Evolutionary conservation across 2,888 invertebrate genomes (phyloP), one percentile per base, ranked within the genome.

Genomic region (Punctoribates punctum): DNA sequence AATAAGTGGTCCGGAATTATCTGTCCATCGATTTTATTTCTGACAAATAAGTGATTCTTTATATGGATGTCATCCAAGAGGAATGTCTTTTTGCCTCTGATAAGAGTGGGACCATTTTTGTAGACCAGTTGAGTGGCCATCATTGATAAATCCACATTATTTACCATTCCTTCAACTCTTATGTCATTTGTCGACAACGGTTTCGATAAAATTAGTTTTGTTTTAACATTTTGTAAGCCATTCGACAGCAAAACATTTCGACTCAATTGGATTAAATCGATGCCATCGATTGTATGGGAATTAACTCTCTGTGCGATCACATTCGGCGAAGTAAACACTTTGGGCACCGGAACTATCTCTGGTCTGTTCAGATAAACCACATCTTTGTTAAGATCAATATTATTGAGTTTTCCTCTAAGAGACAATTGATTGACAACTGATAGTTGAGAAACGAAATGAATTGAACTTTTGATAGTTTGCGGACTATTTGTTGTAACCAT

Each of bases 1-100:
- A 79, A 70, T 9, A 79, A 72, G 29, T 78, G 77, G 1, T 77
- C 77, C 0, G 79, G 79, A 17, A 79, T 75, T n/a, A 34, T 62
- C 25, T 76, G 57, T n/a, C 77, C 75, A 25, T 79, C 77, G 1
- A 77, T 34, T 9, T 15, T 51, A 8, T 78, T 77, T 3, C 23
- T 6, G 0, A 79, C 77, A 27, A 46, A 51, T 6, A 79, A 42
- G 17, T 67, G 29, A 15, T 60, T 73, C 17, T 62, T 15, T 2
- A 78, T 38, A 1, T 20, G 15, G 0, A 77, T 65, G 57, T 78
- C 78, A 13, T 79, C 74, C 23, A 70, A 46, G 46, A 77, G 76
- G 4, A 72, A 73, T 15, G 72, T 79, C 20, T 65, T 57, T 8
- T 76, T 78, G 20, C 70, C 70, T 34, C 57, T 77, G 13, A 79